Base-by-base conservation (phyloP, 2,113 vertebrate genomes). In the Datnioides undecimradiatus region DNA sequence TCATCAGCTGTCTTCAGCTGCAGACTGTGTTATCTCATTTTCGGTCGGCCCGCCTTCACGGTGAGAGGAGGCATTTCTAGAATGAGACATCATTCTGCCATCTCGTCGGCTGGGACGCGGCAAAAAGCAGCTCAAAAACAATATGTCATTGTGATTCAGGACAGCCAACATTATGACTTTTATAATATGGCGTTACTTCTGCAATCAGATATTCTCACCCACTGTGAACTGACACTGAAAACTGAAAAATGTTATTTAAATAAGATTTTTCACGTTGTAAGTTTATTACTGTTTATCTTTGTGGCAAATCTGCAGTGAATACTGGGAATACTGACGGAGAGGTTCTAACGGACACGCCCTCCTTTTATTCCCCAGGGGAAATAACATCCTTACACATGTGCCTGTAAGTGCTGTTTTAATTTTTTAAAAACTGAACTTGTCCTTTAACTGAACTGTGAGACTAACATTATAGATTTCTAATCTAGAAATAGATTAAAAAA, bases 21-120 rank as follows among this genome's bases (percentile, higher is more conserved):
- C 65, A 6, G 12, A 25, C 25, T 29, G 38, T 3, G 34, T 67
- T 72, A 63, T 74, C 19, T 79, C 8, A 19, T 81, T 76, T 59
- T 63, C 21, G 6, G 4, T 58, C 72, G 21, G 64, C 51, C 16
- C 3, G 0, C n/a, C 25, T n/a, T 25, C 70, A 68, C 63, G 34
- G 33, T 46, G 21, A 46, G 21, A 19, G 9, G 29, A 66, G 10
- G n/a, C 51, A n/a, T 31, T 48, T 79, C 34, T 2, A 65, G 23
- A 69, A 74, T 38, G 65, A 65, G 55, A 36, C 40, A 71, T 59
- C 43, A 7, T 43, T 52, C 27, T 57, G 60, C 45, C 29, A 29
- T 54, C 60, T 77, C 3, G 2, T 31, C 29, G 13, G 23, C 41
- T 12, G 43, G 40, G 31, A 41, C 13, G 75, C 38, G 66, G 29